Evolutionary conservation across 2,888 invertebrate genomes (phyloP).

Genomic region (Carcina quercana): DNA sequence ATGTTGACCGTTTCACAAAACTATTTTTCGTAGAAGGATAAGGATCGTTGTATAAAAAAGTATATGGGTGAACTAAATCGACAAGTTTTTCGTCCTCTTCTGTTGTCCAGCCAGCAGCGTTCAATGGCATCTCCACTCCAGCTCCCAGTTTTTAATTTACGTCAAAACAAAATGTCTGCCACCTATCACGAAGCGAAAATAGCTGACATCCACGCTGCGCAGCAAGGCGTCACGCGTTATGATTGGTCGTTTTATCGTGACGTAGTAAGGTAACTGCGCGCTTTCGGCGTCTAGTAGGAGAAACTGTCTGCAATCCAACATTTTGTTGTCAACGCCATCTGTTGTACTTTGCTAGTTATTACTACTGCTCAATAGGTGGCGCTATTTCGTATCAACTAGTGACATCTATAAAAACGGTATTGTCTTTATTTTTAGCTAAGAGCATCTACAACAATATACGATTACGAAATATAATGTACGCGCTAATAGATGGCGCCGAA

Average conservation of each 20-base stretch:
- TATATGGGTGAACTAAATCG: constrained; percentile 55
- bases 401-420: too few species aligned
- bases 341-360: neutral
- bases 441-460: too few species aligned
- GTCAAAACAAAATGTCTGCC: constrained; percentile 62
- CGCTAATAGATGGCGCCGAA: constrained; percentile 17
- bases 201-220: constrained; percentile 56
- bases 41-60: constrained; percentile 47
- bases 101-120: constrained; percentile 54
- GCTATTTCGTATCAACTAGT: neutral
- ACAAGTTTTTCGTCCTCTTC: constrained; percentile 57
- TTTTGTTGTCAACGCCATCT: too few species aligned
- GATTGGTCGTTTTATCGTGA: constrained; percentile 32
- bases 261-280: neutral
- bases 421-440: too few species aligned
- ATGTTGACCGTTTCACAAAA: constrained; percentile 53
- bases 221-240: constrained; percentile 52
- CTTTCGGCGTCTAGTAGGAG: neutral
- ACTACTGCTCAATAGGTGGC: constrained; percentile 1
- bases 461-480: too few species aligned
- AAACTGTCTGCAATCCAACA: too few species aligned
- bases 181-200: constrained; percentile 63
- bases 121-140: constrained; percentile 62
- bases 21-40: constrained; percentile 61
- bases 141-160: constrained; percentile 22